A percentile compares a stretch with the other conserved stretches of the same genome.
Conservation (phyloP, 2,888 invertebrate species). For the Pseudolycoriella hygida region DNA sequence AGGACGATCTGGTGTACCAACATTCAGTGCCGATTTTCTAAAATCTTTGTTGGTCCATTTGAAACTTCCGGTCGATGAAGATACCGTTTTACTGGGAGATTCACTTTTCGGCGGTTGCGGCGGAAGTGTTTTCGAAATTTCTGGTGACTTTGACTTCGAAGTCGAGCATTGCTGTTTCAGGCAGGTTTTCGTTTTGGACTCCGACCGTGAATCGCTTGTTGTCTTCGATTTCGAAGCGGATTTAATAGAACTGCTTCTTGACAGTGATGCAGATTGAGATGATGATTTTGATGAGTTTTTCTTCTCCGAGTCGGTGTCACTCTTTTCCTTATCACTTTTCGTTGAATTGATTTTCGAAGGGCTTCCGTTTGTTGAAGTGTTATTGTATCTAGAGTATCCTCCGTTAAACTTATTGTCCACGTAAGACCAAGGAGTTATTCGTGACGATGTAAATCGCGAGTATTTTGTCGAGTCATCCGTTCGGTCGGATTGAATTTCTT, state of each 20-base stretch:
- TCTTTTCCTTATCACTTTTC: slow-evolving; percentile 7
- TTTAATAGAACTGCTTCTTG: slow-evolving; percentile 9
- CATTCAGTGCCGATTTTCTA: slow-evolving; percentile 54
- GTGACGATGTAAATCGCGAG: slow-evolving; percentile 38
- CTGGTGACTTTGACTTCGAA: slow-evolving; percentile 19
- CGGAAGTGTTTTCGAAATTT: slow-evolving; percentile 15
- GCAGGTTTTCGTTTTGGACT: slow-evolving; percentile 7
- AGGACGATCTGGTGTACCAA: slow-evolving; percentile 31
- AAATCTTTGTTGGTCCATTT: slow-evolving; percentile 50
- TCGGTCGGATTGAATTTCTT: slow-evolving; percentile 56
- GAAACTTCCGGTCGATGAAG: slow-evolving; percentile 21
- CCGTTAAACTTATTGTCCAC: slow-evolving; percentile 28
- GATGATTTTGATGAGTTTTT: slow-evolving; percentile 6
- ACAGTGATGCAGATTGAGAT: slow-evolving; percentile 7
- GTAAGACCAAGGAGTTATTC: slow-evolving; percentile 5
- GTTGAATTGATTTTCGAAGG: neutral
- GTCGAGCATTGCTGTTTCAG: slow-evolving; percentile 14
- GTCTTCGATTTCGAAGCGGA: slow-evolving; percentile 15
- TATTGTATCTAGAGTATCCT: slow-evolving; percentile 13
- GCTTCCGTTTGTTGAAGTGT: slow-evolving; percentile 4
- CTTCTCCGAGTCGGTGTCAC: neutral
- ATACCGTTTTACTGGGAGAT: slow-evolving; percentile 23
- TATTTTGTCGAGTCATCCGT: slow-evolving; percentile 48
- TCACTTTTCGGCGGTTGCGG: slow-evolving; percentile 20
- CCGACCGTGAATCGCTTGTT: slow-evolving; percentile 15